phyloP scores from a whole-genome alignment of 2,888 invertebrate species.

The Buathra laborator region DNA sequence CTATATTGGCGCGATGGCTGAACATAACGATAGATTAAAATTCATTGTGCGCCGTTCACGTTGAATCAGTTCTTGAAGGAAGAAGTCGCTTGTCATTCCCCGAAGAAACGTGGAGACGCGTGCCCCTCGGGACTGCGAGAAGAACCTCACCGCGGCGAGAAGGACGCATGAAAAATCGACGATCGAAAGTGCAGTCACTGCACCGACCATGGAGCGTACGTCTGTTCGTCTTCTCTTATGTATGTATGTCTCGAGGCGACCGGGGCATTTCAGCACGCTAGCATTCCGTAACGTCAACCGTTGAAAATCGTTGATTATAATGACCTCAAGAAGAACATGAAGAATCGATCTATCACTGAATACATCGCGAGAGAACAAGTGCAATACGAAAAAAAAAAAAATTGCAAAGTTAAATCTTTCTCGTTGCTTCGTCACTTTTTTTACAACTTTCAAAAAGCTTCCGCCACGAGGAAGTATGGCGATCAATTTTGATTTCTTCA shows the following conservation, averaged over 20 bases:
- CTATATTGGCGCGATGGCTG: no score
- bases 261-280: constrained; percentile 24
- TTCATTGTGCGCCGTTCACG: background rate
- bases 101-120: constrained; percentile 56
- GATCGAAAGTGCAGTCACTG: constrained; percentile 56
- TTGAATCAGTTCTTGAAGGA: constrained; percentile 21
- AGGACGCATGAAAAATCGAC: constrained; percentile 38
- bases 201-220: background rate
- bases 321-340: background rate
- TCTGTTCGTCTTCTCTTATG: background rate
- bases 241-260: constrained; percentile 6
- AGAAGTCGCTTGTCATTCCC: constrained; percentile 60
- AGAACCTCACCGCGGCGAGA: background rate
- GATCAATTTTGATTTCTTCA: no score
- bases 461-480: no score
- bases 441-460: no score
- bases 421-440: no score
- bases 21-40: constrained; percentile 6
- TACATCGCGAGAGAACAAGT: background rate
- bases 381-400: background rate
- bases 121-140: constrained; percentile 22
- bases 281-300: constrained; percentile 25
- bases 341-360: background rate
- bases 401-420: no score
- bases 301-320: constrained; percentile 37